These are phyloP conservation scores for Cryptomyrus ogoouensis DNA, from an alignment of 2,113 vertebrate genomes.

Conservation along the genomic window DNA sequence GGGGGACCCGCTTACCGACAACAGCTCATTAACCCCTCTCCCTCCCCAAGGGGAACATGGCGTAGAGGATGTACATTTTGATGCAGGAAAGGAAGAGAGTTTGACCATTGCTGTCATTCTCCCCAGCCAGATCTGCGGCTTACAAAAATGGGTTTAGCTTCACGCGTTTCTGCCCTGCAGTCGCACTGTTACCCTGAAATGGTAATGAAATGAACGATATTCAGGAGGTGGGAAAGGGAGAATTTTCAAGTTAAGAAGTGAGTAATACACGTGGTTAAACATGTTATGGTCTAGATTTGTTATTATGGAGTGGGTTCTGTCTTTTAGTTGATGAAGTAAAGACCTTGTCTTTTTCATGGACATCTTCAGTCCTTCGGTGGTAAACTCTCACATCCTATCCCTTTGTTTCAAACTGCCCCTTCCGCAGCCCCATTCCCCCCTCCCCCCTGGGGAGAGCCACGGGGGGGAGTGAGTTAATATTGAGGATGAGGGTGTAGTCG, in stretches of 20 bases:
- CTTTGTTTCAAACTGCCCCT: not conserved
- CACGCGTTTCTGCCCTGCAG: not conserved
- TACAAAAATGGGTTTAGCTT: not conserved
- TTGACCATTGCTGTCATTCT: not conserved
- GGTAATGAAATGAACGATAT: not conserved
- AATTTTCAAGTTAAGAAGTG: not conserved
- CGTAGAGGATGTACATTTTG: not conserved
- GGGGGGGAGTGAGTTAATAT: not conserved
- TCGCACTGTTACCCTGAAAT: not conserved
- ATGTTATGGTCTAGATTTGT: not conserved
- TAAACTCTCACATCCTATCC: not conserved
- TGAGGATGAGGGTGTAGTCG: not conserved
- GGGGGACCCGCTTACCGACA: not conserved
- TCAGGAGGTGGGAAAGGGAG: not conserved
- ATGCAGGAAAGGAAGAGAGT: not conserved
- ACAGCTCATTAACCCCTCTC: constrained; percentile 10
- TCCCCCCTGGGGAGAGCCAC: not conserved
- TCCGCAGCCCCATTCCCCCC: no score
- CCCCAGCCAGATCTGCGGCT: no score
- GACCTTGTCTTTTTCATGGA: not conserved
- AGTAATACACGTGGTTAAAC: not conserved
- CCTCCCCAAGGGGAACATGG: not conserved
- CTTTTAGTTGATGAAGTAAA: not conserved
- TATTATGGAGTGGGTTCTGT: not conserved
- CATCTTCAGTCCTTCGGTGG: not conserved